Evolutionary conservation across 2,113 vertebrate species (phyloP), one percentile per base, ranked within the genome.

Genomic region (Rallus limicola): DNA sequence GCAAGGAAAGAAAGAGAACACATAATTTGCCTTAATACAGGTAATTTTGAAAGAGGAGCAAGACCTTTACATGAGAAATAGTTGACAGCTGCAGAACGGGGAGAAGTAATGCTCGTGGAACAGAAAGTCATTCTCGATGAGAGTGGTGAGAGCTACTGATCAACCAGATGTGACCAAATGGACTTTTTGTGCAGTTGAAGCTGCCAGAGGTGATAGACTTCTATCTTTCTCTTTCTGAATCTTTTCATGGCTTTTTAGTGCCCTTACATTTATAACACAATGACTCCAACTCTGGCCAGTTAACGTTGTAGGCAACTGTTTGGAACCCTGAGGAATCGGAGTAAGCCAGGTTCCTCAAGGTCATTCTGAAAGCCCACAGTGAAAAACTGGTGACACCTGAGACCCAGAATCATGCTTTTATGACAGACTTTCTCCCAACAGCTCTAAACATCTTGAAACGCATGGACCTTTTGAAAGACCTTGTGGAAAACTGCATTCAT

Each of bases 11-110:
- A 81, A 81, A 91, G 44, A 65, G 71, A 91, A 92, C 68, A 63
- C 52, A 82, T 95, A 86, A 93, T 95, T 97, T 95, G 87, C 89
- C 56, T 97, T 87, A 86, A 96, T 83, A 95, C 82, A 88, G 85
- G 87, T 95, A 92, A 92, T 95, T 81, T 59, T 90, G 91, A 91
- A 95, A 94, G 89, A 67, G 80, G 84, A 90, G 78, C 80, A 60
- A 64, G 92, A 93, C 94, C 90, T 96, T 92, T 88, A 67, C 59
- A 26, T 94, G 81, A 92, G 74, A 85, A 91, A 96, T 92, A 82
- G 84, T 93, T 92, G 95, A 71, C 38, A 86, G 82, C 74, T 3
- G 1, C 3, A 10, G 77, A 82, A 82, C 62, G 63, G 70, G 44
- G 67, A 76, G 74, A 85, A 59, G 20, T 92, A 93, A 90, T 36